Conservation (phyloP, 2,888 invertebrate species). For the Psylliodes chrysocephalus region DNA sequence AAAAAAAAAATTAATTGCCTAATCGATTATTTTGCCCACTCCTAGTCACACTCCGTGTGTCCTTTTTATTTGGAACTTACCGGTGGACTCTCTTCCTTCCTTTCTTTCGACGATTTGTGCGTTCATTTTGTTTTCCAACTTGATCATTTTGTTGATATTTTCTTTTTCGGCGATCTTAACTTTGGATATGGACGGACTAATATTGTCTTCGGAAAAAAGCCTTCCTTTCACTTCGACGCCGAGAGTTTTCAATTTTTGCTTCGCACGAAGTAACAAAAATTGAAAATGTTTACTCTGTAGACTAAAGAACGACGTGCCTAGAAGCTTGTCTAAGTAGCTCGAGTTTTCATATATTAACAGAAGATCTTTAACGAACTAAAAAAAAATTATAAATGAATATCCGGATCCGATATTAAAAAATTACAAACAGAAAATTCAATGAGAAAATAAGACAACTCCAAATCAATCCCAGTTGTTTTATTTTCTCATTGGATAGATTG, state of each 20-base stretch:
- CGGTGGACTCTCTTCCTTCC: conserved; percentile 50
- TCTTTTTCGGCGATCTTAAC: conserved; percentile 60
- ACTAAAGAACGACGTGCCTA: conserved; percentile 85
- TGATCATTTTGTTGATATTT: conserved; percentile 61
- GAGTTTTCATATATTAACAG: conserved; percentile 87
- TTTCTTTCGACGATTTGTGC: conserved; percentile 59
- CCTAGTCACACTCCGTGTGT: too few relatives aligned
- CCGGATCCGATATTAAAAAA: too few relatives aligned
- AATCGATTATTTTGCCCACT: too few relatives aligned
- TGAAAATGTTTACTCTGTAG: conserved; percentile 72
- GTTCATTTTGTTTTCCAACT: conserved; percentile 60
- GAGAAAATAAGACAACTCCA: too few relatives aligned
- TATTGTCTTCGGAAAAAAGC: conserved; percentile 56
- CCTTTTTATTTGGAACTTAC: too few relatives aligned
- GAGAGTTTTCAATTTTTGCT: conserved; percentile 77
- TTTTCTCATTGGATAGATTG: too few relatives aligned
- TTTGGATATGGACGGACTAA: conserved; percentile 52
- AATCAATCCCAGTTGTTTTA: too few relatives aligned
- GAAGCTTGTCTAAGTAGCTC: conserved; percentile 84
- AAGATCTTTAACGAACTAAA: conserved; percentile 80
- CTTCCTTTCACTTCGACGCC: conserved; percentile 74
- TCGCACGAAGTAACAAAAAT: conserved; percentile 79
- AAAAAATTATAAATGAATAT: too few relatives aligned
- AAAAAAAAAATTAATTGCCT: too few relatives aligned
- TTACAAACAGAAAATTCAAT: too few relatives aligned